phyloP scores from a whole-genome alignment of 2,888 invertebrate species.

The Drosophila parthenogenetica region DNA sequence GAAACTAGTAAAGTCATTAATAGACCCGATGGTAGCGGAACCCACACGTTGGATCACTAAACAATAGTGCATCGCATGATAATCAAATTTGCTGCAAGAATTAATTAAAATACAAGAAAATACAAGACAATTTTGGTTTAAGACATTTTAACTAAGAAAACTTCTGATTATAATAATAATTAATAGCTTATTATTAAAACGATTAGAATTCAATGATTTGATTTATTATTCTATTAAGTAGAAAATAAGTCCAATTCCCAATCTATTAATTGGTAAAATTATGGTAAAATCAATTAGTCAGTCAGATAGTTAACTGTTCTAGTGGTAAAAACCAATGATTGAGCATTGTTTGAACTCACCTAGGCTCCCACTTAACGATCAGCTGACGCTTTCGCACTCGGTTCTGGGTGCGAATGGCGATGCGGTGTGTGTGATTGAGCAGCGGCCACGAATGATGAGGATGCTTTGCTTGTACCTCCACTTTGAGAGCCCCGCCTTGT shows the following conservation, averaged over 20 bases:
- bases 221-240: background rate
- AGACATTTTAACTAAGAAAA: no score
- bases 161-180: no score
- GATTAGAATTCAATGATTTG: no score
- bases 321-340: background rate
- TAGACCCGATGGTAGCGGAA: background rate
- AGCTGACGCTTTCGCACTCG: constrained; percentile 84
- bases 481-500: constrained; percentile 79
- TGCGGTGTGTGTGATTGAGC: constrained; percentile 83
- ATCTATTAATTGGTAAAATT: no score
- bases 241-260: background rate
- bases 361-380: constrained; percentile 84
- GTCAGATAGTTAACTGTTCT: background rate
- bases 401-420: constrained; percentile 83
- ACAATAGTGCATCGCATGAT: constrained; percentile 85
- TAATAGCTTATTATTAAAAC: background rate
- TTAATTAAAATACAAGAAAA: background rate
- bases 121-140: no score
- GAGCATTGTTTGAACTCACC: constrained; percentile 46
- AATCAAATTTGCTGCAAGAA: constrained; percentile 82
- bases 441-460: constrained; percentile 83
- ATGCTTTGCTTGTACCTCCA: constrained; percentile 82
- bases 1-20: constrained; percentile 67
- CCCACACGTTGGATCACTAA: constrained; percentile 80
- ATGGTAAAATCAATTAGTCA: no score